Percentiles rank a stretch among this genome's conserved stretches.
phyloP scores from a whole-genome alignment of 2,113 vertebrate genomes.

The Gnathonemus echidnorhynchus region DNA sequence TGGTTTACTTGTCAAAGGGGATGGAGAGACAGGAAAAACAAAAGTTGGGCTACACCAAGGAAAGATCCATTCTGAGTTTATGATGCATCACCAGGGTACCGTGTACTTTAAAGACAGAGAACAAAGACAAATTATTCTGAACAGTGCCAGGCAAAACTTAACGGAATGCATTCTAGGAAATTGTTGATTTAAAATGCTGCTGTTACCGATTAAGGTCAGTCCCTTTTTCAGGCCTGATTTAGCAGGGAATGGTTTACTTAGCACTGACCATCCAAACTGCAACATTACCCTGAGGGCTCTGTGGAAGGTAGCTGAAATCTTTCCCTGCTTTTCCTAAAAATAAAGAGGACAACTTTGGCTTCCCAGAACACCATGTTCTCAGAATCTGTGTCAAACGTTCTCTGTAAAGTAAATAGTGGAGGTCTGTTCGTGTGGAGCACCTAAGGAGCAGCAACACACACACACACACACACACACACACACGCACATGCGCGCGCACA shows the following conservation, averaged over 20 bases:
- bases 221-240: neutral
- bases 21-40: neutral
- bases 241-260: slow-evolving; percentile 6
- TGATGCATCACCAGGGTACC: neutral
- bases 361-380: slow-evolving; percentile 34
- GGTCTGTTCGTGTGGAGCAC: neutral
- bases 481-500: neutral
- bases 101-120: neutral
- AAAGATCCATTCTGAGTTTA: neutral
- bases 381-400: slow-evolving; percentile 31
- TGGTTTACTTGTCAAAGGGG: neutral
- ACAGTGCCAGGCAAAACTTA: neutral
- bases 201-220: neutral
- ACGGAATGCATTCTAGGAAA: neutral
- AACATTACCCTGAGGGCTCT: neutral
- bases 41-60: neutral
- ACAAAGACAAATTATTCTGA: neutral
- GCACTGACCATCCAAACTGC: neutral
- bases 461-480: neutral
- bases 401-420: slow-evolving; percentile 33
- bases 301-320: neutral
- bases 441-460: neutral
- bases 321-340: neutral
- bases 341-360: neutral
- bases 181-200: neutral